Percentiles rank a stretch among this genome's conserved stretches.
Conservation (phyloP, 2,888 invertebrate species). For the Salticus scenicus region DNA sequence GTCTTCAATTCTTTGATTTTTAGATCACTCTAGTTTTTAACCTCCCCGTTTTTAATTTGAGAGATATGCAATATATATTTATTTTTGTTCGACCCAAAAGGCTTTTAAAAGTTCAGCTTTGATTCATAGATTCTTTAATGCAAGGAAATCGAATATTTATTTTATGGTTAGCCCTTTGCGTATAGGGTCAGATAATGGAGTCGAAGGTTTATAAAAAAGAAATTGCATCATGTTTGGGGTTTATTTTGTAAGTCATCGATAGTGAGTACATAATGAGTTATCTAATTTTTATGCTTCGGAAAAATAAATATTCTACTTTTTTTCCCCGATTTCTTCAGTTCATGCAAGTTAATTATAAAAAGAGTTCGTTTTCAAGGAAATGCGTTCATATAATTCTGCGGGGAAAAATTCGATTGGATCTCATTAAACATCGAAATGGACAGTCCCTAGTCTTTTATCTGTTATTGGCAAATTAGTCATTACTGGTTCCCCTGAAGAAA, state of each 20-base stretch:
- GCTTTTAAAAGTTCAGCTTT: slow-evolving; percentile 57
- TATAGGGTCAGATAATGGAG: slow-evolving; percentile 47
- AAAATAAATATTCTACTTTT: slow-evolving; percentile 33
- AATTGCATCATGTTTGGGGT: background rate
- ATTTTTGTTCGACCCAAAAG: slow-evolving; percentile 43
- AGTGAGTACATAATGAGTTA: slow-evolving; percentile 39
- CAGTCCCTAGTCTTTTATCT: background rate
- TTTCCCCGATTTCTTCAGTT: background rate
- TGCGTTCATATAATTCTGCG: background rate
- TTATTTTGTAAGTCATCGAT: slow-evolving; percentile 32
- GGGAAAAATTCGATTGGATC: background rate
- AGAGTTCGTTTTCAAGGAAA: background rate
- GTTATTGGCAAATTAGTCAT: no score
- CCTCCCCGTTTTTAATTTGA: slow-evolving; percentile 31
- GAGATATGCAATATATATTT: slow-evolving; percentile 21
- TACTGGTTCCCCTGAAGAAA: no score
- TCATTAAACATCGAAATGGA: background rate
- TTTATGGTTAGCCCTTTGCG: slow-evolving; percentile 27
- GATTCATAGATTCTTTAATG: slow-evolving; percentile 45
- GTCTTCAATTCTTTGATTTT: slow-evolving; percentile 59
- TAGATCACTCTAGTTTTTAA: slow-evolving; percentile 25
- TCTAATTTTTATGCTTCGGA: background rate
- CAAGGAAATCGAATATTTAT: slow-evolving; percentile 48
- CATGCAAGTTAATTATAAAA: slow-evolving; percentile 2
- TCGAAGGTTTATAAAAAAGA: slow-evolving; percentile 10